phyloP scores from a whole-genome alignment of 2,113 vertebrate genomes.

The Podocnemis expansa region DNA sequence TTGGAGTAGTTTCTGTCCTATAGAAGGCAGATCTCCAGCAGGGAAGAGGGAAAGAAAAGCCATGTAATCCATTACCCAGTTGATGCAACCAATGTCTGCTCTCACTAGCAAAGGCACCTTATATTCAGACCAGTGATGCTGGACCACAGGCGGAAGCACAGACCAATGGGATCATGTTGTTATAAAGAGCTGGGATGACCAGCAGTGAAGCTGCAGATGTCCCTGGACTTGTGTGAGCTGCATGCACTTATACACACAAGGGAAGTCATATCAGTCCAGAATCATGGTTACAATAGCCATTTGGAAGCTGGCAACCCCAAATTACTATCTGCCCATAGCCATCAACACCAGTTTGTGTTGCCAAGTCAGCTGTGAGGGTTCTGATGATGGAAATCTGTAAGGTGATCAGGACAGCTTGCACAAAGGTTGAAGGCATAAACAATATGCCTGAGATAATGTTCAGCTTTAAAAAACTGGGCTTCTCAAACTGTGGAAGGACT shows the following conservation, averaged over 20 bases:
- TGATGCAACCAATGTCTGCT: no score
- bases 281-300: background rate
- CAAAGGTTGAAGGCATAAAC: background rate
- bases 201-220: background rate
- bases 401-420: background rate
- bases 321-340: no score
- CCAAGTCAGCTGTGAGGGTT: background rate
- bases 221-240: background rate
- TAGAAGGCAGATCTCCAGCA: no score
- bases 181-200: no score
- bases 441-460: background rate
- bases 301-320: background rate
- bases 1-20: no score
- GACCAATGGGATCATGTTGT: no score
- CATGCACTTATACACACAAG: background rate
- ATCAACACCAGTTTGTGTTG: background rate
- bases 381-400: background rate
- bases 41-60: no score
- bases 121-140: no score
- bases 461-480: background rate
- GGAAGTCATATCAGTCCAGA: background rate
- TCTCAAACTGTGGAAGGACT: background rate
- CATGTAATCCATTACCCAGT: no score
- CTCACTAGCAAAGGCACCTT: no score
- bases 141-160: no score